These are phyloP conservation scores for Morpho helenor DNA, from an alignment of 2,888 invertebrate genomes.

Conservation along the genomic window DNA sequence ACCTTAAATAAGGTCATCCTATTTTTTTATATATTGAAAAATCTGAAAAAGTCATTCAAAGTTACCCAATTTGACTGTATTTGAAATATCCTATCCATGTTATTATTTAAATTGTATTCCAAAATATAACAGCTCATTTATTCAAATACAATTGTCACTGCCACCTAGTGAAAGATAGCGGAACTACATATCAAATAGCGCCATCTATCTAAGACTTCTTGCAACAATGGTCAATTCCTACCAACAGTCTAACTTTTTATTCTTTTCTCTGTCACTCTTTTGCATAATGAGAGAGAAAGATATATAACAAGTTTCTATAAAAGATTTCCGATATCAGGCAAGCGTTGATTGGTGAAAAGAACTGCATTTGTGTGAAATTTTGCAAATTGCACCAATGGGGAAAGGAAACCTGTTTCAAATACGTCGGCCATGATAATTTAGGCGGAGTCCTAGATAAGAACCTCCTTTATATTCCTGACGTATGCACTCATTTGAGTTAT, in stretches of 20 bases:
- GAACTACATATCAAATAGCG: slow-evolving; percentile 50
- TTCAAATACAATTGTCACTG: slow-evolving; percentile 10
- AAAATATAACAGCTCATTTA: too few species aligned
- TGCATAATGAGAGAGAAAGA: slow-evolving; percentile 53
- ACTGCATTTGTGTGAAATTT: slow-evolving; percentile 50
- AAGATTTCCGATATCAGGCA: slow-evolving; percentile 51
- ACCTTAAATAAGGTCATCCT: too few species aligned
- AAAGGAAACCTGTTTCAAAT: slow-evolving; percentile 43
- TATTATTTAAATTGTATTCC: too few species aligned
- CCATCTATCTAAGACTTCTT: slow-evolving; percentile 47
- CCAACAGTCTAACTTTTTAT: slow-evolving; percentile 45
- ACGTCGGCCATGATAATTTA: slow-evolving; percentile 71
- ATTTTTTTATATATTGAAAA: too few species aligned
- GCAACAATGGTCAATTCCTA: slow-evolving; percentile 34
- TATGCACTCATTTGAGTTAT: slow-evolving; percentile 76
- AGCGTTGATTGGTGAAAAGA: slow-evolving; percentile 63
- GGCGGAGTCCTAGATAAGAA: slow-evolving; percentile 61
- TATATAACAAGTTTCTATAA: slow-evolving; percentile 48
- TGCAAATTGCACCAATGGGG: slow-evolving; percentile 59
- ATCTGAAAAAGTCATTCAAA: too few species aligned
- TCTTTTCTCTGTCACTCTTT: slow-evolving; percentile 48
- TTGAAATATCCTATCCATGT: too few species aligned
- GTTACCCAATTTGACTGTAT: too few species aligned
- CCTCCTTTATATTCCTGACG: slow-evolving; percentile 77
- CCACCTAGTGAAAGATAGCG: slow-evolving; percentile 46